A percentile compares a stretch with the other conserved stretches of the same genome.
Evolutionary conservation across 2,888 invertebrate species (phyloP).

Genomic region (Elegia similella): DNA sequence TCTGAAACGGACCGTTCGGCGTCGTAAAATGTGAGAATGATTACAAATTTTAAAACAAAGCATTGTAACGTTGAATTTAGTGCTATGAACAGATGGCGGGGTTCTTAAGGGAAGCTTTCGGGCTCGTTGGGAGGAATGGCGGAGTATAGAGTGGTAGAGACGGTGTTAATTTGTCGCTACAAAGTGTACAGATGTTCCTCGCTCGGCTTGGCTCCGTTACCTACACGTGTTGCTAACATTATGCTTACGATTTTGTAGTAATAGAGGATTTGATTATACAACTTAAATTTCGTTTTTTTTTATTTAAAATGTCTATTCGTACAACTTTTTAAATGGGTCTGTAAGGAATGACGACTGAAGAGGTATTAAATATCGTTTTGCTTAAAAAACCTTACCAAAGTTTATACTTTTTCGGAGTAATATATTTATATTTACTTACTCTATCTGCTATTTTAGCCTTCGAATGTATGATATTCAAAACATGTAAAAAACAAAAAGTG

Average conservation of each 20-base stretch:
- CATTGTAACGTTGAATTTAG: constrained; percentile 77
- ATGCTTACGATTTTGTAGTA: background rate
- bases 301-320: too few species aligned
- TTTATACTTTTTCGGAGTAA: too few species aligned
- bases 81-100: constrained; percentile 69
- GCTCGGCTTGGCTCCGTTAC: constrained; percentile 29
- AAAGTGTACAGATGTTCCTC: constrained; percentile 68
- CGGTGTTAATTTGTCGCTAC: constrained; percentile 74
- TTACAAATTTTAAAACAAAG: constrained; percentile 81
- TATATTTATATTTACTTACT: too few species aligned
- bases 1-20: constrained; percentile 77
- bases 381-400: too few species aligned
- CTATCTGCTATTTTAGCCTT: too few species aligned
- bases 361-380: too few species aligned
- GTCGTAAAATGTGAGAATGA: constrained; percentile 81
- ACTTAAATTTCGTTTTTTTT: background rate
- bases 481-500: too few species aligned
- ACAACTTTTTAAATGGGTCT: too few species aligned
- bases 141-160: constrained; percentile 62
- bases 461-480: too few species aligned
- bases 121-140: constrained; percentile 64
- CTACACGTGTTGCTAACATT: constrained; percentile 10
- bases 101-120: constrained; percentile 70
- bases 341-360: too few species aligned
- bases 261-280: background rate